A percentile compares a stretch with the other conserved stretches of the same genome.
Evolutionary conservation across 2,113 vertebrate species (phyloP).

Genomic region (Mastomys coucha): DNA sequence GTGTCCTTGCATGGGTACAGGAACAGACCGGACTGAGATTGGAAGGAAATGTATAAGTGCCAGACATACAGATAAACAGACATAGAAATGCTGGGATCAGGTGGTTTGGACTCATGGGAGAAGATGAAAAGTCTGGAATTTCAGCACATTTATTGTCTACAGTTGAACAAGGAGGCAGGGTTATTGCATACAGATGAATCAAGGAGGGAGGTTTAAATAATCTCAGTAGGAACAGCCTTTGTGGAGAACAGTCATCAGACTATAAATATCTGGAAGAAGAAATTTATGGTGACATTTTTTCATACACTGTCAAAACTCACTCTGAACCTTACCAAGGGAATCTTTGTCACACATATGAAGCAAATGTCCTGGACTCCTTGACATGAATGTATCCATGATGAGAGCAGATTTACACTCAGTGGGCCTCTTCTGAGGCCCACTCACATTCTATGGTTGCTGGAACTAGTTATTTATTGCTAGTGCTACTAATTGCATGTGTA

Average conservation of each 20-base stretch:
- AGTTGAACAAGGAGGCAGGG: not conserved
- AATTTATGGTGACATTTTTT: not conserved
- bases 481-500: not conserved
- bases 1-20: not conserved
- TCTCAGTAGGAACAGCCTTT: not conserved
- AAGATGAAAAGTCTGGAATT: not conserved
- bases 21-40: not conserved
- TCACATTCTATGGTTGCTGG: not conserved
- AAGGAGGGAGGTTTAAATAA: not conserved
- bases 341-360: too few species aligned
- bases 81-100: not conserved
- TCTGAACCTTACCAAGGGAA: not conserved
- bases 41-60: too few species aligned
- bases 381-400: not conserved
- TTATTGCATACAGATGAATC: not conserved
- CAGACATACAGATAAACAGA: not conserved
- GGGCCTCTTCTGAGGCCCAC: not conserved
- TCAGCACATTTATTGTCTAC: not conserved
- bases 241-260: not conserved
- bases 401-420: not conserved
- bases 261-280: not conserved
- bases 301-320: not conserved
- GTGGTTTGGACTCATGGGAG: not conserved
- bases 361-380: not conserved
- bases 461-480: slow-evolving; percentile 6